Base-by-base conservation (phyloP, 2,888 invertebrate species). In the Pardosa pseudoannulata region DNA sequence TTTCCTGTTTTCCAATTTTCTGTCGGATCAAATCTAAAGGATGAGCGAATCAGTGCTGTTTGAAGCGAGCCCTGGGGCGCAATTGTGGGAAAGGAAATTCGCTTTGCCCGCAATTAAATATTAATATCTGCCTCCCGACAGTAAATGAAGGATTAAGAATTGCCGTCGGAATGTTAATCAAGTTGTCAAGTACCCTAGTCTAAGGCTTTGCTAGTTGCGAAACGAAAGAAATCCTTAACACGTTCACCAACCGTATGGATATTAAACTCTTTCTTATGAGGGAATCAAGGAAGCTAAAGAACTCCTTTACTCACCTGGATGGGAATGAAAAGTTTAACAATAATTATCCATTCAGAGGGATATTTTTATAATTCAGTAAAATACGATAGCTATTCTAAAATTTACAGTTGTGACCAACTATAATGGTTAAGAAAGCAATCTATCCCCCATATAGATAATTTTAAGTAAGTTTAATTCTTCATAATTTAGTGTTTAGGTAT, bases 151-250 rank as follows among this genome's bases (percentile, higher is more conserved):
- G 80, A 73, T 80, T 80, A 80, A 29, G 67, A 36, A 56, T 27
- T 23, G 41, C 70, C 13, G 27, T 27, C 64, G 73, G 72, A 80
- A 73, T 74, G 80, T 80, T 80, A 80, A 80, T 80, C 80, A 74
- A 80, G 68, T 67, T 80, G 80, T 80, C 74, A 80, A 80, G 80
- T 80, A 28, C 73, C 80, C 74, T 56, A 73, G 67, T 67, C 65
- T 50, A 36, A 50, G 41, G 67, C 50, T 80, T 74, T 67, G 32
- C 41, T 39, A 36, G 11, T 32, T 65, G 41, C 65, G 27, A 29
- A 6, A 32, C 23, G 46, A 72, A 79, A 80, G 73, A 74, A 73
- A 68, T 68, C 23, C 68, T 74, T 67, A 29, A 68, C 50, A 73
- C 32, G 31, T 65, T 41, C 67, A 13, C 19, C 27, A 50, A 28